Conservation (phyloP, 2,888 invertebrate species). For the Alcis repandata region DNA sequence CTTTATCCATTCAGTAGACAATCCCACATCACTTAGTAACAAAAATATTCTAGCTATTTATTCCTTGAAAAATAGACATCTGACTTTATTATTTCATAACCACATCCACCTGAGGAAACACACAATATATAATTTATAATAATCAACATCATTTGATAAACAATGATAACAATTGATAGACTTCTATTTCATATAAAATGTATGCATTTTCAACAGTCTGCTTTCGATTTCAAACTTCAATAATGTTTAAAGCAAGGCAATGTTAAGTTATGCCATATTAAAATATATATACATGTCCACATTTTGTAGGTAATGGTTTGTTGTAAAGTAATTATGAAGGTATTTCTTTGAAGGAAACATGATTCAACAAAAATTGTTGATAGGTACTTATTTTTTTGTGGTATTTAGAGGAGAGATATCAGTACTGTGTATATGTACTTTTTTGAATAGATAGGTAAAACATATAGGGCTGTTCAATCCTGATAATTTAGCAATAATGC, state of each 20-base stretch:
- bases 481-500: constrained; percentile 7
- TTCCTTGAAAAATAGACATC: constrained; percentile 82
- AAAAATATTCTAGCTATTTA: constrained; percentile 81
- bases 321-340: constrained; percentile 7
- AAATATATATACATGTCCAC: constrained; percentile 43
- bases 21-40: constrained; percentile 80
- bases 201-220: constrained; percentile 79
- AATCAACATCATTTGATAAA: constrained; percentile 83
- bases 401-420: constrained; percentile 13
- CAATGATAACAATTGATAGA: constrained; percentile 85
- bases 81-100: constrained; percentile 72
- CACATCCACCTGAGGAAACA: constrained; percentile 80
- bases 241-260: constrained; percentile 57
- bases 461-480: neutral
- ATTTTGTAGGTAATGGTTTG: constrained; percentile 20
- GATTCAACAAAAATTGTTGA: neutral
- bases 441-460: constrained; percentile 1
- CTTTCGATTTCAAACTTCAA: constrained; percentile 59
- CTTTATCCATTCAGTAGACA: constrained; percentile 78
- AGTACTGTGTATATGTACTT: constrained; percentile 1
- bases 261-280: constrained; percentile 22
- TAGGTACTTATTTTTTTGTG: neutral
- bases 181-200: constrained; percentile 77
- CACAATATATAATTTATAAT: constrained; percentile 83
- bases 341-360: constrained; percentile 5